Evolutionary conservation across 2,113 vertebrate genomes (phyloP), one percentile per base, ranked within the genome.

Genomic region (Carettochelys insculpta): DNA sequence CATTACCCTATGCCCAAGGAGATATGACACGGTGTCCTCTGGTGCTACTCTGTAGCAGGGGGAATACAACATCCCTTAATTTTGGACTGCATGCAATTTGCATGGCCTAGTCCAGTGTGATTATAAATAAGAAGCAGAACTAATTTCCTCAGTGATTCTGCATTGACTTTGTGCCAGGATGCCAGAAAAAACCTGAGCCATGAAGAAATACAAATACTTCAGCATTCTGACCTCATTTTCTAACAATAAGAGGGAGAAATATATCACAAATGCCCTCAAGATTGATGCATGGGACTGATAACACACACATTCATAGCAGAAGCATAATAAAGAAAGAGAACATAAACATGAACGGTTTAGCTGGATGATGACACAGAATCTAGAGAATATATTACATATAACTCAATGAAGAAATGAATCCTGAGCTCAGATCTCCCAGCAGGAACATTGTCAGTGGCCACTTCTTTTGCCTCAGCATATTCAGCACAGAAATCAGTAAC

Each of bases 121-220:
- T 78, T n/a, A 84, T 78, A 89, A 91, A 94, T 89, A 14, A 6
- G 88, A 22, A 54, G 19, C 76, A 85, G 75, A 95, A 93, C 38
- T 61, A 20, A 92, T 90, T 94, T 90, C 92, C 87, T 86, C 2
- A 0, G 85, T 85, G 90, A 86, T 61, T 89, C 90, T 47, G 27
- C 51, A 94, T 84, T 80, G 82, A 80, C 87, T 85, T 82, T 58
- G 38, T 41, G 88, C 88, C 58, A 85, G 89, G 83, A 82, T 47
- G 34, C 50, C 86, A 24, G 87, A 91, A 83, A n/a, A 95, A 87
- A 91, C 56, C 76, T 25, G 68, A 53, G 17, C 12, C 45, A 75
- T 45, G 47, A 43, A 73, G 41, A 80, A 65, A 82, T 11, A 80
- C 11, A 94, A 89, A 83, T 82, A 84, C 77, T 73, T 47, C 45